phyloP scores from a whole-genome alignment of 2,113 vertebrate species.

The Pelvicachromis taeniatus region DNA sequence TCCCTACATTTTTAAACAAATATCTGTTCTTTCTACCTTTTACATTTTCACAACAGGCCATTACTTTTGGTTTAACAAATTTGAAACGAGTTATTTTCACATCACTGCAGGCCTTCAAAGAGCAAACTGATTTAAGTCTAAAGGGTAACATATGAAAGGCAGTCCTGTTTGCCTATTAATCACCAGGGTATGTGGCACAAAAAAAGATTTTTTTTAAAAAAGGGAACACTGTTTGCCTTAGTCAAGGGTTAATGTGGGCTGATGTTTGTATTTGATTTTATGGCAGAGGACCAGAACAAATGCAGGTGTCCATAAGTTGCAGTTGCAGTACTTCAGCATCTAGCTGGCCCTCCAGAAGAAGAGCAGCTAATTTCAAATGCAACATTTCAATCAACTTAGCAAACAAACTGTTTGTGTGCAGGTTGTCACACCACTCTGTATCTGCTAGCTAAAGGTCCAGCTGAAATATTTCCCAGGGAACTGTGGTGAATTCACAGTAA shows the following conservation, averaged over 20 bases:
- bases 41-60: neutral
- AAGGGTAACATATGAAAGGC: neutral
- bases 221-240: neutral
- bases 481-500: neutral
- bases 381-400: too few relatives aligned
- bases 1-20: neutral
- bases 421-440: too few relatives aligned
- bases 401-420: too few relatives aligned
- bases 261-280: neutral
- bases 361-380: too few relatives aligned
- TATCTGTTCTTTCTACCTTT: accelerated
- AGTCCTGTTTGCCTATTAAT: neutral
- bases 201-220: neutral
- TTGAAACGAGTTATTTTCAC: neutral
- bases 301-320: neutral
- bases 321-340: neutral
- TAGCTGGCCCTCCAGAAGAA: neutral
- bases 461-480: neutral
- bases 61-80: neutral
- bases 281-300: neutral
- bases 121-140: neutral
- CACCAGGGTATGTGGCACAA: neutral
- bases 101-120: neutral
- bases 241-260: neutral
- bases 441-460: too few relatives aligned